A percentile compares a stretch with the other conserved stretches of the same genome.
These are phyloP conservation scores for Lucilia cuprina DNA, from an alignment of 1,140 invertebrate genomes.

Conservation along the genomic window DNA sequence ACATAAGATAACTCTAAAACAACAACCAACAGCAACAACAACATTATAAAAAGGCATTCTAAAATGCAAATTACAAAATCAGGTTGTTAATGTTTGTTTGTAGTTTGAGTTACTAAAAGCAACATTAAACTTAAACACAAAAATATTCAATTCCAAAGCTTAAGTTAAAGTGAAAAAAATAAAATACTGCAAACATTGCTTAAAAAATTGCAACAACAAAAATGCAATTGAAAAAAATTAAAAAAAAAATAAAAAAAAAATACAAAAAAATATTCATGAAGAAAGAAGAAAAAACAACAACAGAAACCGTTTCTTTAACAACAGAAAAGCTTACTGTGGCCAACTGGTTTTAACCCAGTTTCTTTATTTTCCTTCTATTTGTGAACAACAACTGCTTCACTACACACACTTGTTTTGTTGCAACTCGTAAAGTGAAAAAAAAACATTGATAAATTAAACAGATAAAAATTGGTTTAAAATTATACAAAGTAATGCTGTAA, in stretches of 20 bases:
- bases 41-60: not conserved
- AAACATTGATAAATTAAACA: not conserved
- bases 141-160: not conserved
- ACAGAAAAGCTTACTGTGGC: not conserved
- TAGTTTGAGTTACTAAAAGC: too few species aligned
- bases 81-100: not conserved
- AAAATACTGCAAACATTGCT: not conserved
- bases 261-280: not conserved
- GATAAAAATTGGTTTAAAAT: too few species aligned
- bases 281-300: not conserved
- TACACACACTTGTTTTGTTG: not conserved
- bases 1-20: not conserved
- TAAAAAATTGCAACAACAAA: not conserved
- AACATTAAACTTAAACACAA: too few species aligned
- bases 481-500: not conserved
- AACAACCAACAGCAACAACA: not conserved
- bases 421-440: not conserved
- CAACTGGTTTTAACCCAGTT: not conserved
- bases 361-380: too few species aligned
- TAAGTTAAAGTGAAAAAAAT: not conserved
- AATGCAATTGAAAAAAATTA: not conserved
- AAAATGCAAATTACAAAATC: not conserved
- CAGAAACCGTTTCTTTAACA: not conserved
- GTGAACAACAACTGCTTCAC: not conserved
- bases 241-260: not conserved